Conservation (phyloP, 2,113 vertebrate genomes). For the Macquaria australasica region DNA sequence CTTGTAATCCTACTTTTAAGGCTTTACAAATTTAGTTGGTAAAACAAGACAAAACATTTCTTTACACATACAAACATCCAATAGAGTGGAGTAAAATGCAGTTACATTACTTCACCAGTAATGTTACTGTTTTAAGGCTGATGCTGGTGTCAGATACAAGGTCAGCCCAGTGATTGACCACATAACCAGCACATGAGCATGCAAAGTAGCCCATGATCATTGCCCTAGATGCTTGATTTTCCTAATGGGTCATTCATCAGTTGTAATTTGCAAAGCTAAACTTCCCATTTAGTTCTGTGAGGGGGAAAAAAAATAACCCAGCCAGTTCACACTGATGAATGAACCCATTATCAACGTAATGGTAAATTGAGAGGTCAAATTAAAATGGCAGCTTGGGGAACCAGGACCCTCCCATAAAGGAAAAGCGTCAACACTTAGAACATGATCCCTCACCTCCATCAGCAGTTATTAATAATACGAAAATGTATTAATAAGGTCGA, state of each 20-base stretch:
- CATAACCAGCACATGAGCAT: constrained; percentile 35
- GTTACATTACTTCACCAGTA: background rate
- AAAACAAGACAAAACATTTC: background rate
- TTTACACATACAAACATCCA: background rate
- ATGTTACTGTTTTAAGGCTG: background rate
- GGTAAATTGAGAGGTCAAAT: constrained; percentile 65
- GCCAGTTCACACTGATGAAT: constrained; percentile 69
- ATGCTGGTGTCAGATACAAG: constrained; percentile 21
- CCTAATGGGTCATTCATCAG: constrained; percentile 71
- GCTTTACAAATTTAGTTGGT: background rate
- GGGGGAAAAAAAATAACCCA: constrained; percentile 48
- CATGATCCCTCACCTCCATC: constrained; percentile 25
- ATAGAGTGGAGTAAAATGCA: background rate
- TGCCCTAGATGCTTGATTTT: constrained; percentile 59
- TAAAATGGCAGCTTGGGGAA: constrained; percentile 58
- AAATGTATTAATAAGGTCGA: constrained; percentile 44
- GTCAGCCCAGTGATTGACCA: constrained; percentile 34
- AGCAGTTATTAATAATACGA: constrained; percentile 31
- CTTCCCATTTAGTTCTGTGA: constrained; percentile 66
- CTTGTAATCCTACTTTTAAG: background rate
- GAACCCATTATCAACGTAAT: constrained; percentile 66
- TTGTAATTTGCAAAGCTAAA: constrained; percentile 70
- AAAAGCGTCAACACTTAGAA: constrained; percentile 45
- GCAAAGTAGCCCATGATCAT: constrained; percentile 33
- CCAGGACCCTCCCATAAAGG: constrained; percentile 43